Base-by-base conservation (phyloP, 1,140 invertebrate species). In the Cydia amplana region DNA sequence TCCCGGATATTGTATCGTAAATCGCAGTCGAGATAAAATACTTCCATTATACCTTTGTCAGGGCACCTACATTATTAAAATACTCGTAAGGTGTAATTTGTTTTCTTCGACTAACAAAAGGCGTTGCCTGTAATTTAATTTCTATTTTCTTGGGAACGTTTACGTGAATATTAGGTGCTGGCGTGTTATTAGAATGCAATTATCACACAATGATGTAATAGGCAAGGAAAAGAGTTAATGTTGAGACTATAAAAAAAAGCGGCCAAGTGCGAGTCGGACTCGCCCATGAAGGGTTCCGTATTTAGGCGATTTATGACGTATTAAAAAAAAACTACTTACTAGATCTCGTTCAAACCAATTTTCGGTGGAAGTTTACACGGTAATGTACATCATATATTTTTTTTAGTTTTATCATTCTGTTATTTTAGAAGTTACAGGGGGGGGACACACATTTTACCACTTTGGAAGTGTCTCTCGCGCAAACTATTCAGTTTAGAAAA, bases 121-220 rank as follows among this genome's bases (percentile, higher is more conserved):
- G 55, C 20, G 55, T 60, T 9, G 55, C 9, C 55, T 60, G 55
- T 60, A 60, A 60, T 60, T 60, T 60, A 60, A 60, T 60, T 60
- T 60, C 55, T 60, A 55, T 18, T 60, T 60, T 60, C 55, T 60
- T 60, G 55, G 55, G 55, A 60, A 60, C 55, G 55, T 60, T 60
- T 60, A 60, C 55, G 9, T 60, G 55, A 23, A 60, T 23, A 60
- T 60, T 60, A 23, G 9, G 20, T 23, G 18, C 6, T 20, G 55
- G 51, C 20, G 20, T 60, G 55, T 23, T 60, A 60, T 60, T 60
- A 60, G 55, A 60, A 20, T 12, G 9, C 55, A 60, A 23, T 60
- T 60, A 60, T 60, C 18, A 60, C 20, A 60, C 20, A 60, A 23
- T 60, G 18, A 60, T 60, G 20, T 23, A 60, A 60, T 60, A 23